Evolutionary conservation across 2,797 vertebrate species (phyloP).

Genomic region (Gobionotothen gibberifrons): DNA sequence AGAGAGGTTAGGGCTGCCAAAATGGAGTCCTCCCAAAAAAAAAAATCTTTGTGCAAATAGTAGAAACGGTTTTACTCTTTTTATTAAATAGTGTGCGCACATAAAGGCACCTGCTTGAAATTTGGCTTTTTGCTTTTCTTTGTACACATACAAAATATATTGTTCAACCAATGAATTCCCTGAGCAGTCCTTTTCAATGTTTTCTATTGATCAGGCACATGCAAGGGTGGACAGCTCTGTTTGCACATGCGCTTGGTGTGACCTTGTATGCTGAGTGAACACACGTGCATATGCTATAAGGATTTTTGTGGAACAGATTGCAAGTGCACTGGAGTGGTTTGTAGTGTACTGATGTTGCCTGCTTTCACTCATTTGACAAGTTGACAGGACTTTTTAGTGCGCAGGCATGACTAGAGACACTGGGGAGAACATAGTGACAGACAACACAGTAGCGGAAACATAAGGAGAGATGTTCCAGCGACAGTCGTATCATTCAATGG

Average conservation of each 20-base stretch:
- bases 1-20: conserved; percentile 40
- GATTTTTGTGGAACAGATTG: conserved; percentile 29
- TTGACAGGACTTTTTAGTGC: conserved; percentile 39
- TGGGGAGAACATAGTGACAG: conserved; percentile 18
- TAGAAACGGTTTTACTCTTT: conserved; percentile 18
- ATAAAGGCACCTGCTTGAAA: background rate
- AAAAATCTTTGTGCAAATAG: conserved; percentile 38
- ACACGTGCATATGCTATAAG: conserved; percentile 24
- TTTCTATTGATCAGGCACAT: conserved; percentile 6
- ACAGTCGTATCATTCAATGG: background rate
- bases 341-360: conserved; percentile 45
- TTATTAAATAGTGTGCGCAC: conserved; percentile 9
- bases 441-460: conserved; percentile 10
- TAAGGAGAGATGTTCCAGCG: background rate
- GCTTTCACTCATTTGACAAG: conserved; percentile 51
- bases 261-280: conserved; percentile 49
- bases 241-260: background rate
- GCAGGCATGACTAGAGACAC: conserved; percentile 30
- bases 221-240: background rate
- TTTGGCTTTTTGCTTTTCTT: background rate
- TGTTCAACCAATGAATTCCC: background rate
- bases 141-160: background rate
- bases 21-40: conserved; percentile 51
- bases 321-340: conserved; percentile 19
- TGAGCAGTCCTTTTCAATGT: background rate